Conservation (phyloP, 2,888 invertebrate species). For the Fragum sueziense region DNA sequence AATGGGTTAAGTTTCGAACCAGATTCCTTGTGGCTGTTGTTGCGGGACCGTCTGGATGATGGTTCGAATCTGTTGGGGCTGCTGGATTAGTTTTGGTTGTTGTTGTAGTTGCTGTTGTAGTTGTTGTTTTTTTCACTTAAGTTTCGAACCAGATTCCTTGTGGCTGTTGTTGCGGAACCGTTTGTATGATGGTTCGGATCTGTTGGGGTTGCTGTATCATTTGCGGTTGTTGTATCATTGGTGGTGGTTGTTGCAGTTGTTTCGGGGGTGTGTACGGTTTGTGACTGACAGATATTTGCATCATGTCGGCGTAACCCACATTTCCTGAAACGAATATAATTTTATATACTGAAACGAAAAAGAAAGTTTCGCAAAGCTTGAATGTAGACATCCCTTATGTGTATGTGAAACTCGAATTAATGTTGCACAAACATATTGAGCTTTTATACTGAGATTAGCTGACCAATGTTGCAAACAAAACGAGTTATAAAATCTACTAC, state of each 20-base stretch:
- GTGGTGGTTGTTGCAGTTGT: background rate
- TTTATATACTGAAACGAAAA: too few species aligned
- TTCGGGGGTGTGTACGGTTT: conserved; percentile 30
- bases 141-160: conserved; percentile 12
- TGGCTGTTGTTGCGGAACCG: background rate
- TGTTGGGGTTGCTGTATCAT: background rate
- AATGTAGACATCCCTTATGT: too few species aligned
- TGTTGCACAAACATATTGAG: too few species aligned
- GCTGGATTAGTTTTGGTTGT: too few species aligned
- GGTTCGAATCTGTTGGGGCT: too few species aligned
- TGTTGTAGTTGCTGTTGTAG: background rate
- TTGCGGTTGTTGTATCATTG: background rate
- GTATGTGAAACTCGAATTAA: too few species aligned
- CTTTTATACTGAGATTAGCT: too few species aligned
- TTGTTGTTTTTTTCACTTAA: too few species aligned
- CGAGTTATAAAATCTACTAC: too few species aligned
- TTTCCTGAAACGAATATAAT: conserved; percentile 24
- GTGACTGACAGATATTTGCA: conserved; percentile 56
- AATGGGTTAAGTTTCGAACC: conserved; percentile 20
- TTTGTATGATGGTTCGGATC: conserved; percentile 1
- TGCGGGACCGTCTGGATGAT: background rate
- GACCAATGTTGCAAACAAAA: too few species aligned
- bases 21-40: too few species aligned
- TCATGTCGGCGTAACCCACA: conserved; percentile 58
- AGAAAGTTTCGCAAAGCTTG: too few species aligned